Percentiles rank a stretch among this genome's conserved stretches.
Conservation (phyloP, 2,888 invertebrate species). For the Drosophila villosipedis region DNA sequence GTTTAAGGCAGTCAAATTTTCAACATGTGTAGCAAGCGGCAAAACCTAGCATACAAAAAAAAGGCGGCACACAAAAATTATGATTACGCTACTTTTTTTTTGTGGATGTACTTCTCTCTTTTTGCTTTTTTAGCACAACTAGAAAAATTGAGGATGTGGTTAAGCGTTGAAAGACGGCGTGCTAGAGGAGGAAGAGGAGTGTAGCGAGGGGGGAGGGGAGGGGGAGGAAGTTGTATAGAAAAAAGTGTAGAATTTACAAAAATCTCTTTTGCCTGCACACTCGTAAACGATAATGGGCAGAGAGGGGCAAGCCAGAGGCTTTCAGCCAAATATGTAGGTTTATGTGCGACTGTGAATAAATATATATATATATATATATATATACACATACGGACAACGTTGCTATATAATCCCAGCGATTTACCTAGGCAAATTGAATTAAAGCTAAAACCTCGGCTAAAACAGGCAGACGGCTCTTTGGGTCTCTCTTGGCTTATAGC, state of each 20-base stretch:
- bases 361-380: not conserved
- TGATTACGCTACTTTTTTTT: slow-evolving; percentile 46
- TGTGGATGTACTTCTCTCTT: not conserved
- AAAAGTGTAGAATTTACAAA: slow-evolving; percentile 60
- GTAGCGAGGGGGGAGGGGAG: not conserved
- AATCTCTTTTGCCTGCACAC: slow-evolving; percentile 70
- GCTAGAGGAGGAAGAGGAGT: not conserved
- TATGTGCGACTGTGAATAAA: slow-evolving; percentile 30
- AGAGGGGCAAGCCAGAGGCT: not conserved
- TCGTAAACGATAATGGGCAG: slow-evolving; percentile 35
- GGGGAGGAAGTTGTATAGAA: slow-evolving; percentile 4
- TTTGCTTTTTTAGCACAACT: slow-evolving; percentile 59
- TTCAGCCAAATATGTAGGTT: slow-evolving; percentile 51
- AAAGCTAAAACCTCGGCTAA: slow-evolving; percentile 65
- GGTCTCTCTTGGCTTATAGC: slow-evolving; percentile 28
- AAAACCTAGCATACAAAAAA: slow-evolving; percentile 24
- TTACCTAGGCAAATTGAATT: slow-evolving; percentile 75
- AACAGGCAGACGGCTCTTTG: slow-evolving; percentile 24
- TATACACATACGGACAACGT: slow-evolving; percentile 19
- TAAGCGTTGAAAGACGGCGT: slow-evolving; percentile 32
- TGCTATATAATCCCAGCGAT: slow-evolving; percentile 68
- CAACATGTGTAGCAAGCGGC: slow-evolving; percentile 61
- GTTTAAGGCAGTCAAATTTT: slow-evolving; percentile 57
- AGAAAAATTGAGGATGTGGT: slow-evolving; percentile 78
- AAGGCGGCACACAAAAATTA: slow-evolving; percentile 60